Percentiles rank a stretch among this genome's conserved stretches.
These are phyloP conservation scores for Fragum sueziense DNA, from an alignment of 2,888 invertebrate genomes.

Conservation along the genomic window DNA sequence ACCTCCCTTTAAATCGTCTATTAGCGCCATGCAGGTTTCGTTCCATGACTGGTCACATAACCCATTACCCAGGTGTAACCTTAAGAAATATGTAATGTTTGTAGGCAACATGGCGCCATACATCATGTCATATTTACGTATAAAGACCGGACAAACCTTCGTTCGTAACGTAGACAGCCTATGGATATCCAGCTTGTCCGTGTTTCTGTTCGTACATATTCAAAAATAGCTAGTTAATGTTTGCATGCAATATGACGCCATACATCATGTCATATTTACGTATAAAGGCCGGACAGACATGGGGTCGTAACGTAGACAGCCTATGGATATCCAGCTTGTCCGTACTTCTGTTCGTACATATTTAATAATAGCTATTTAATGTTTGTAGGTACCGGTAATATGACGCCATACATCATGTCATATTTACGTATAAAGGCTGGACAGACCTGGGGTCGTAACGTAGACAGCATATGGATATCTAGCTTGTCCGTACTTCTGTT, in stretches of 20 bases:
- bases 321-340: slow-evolving; percentile 77
- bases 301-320: slow-evolving; percentile 66
- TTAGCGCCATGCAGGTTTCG: too few relatives aligned
- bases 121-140: slow-evolving; percentile 73
- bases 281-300: slow-evolving; percentile 40
- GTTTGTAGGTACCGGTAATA: too few relatives aligned
- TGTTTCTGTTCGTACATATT: too few relatives aligned
- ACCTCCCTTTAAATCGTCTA: too few relatives aligned
- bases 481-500: too few relatives aligned
- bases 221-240: too few relatives aligned
- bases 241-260: slow-evolving; percentile 75
- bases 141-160: slow-evolving; percentile 45
- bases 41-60: too few relatives aligned
- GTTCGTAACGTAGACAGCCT: slow-evolving; percentile 67
- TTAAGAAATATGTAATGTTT: too few relatives aligned
- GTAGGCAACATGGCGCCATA: slow-evolving; percentile 78
- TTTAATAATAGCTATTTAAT: too few relatives aligned
- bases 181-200: slow-evolving; percentile 78
- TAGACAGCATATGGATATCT: slow-evolving; percentile 74
- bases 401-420: slow-evolving; percentile 75
- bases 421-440: slow-evolving; percentile 65
- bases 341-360: too few relatives aligned
- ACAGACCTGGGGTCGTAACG: slow-evolving; percentile 61
- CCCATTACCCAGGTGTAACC: too few relatives aligned
- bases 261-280: slow-evolving; percentile 75